Evolutionary conservation across 92 coral and sea anemone genomes (phyloP).

Genomic region (Phenganax marumi): DNA sequence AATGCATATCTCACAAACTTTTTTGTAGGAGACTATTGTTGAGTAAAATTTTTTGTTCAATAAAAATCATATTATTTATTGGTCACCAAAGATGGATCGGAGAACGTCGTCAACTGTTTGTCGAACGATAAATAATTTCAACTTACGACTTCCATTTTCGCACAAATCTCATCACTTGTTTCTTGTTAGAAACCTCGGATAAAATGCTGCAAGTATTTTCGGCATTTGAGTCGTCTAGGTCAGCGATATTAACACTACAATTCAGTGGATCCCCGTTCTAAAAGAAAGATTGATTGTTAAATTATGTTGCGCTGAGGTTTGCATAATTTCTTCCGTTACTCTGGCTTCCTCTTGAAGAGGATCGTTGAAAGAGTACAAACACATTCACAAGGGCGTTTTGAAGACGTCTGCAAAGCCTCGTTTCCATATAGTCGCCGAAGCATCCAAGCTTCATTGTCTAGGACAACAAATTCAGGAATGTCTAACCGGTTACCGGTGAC

Average conservation of each 20-base stretch:
- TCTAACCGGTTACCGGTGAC: no score
- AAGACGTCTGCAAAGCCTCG: no score
- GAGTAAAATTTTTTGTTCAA: not conserved
- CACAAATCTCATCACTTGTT: slow-evolving; percentile 65
- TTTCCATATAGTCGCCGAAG: no score
- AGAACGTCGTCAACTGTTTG: no score
- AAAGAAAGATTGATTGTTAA: not conserved
- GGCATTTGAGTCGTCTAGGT: slow-evolving; percentile 65
- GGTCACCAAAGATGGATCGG: no score
- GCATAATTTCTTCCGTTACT: no score
- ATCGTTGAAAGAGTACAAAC: no score
- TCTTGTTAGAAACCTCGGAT: slow-evolving; percentile 61
- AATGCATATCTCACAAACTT: not conserved
- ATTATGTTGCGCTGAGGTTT: not conserved
- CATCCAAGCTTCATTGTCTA: no score
- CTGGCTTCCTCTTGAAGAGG: no score
- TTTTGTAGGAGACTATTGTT: not conserved
- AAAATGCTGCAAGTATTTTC: slow-evolving; percentile 70
- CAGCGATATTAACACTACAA: slow-evolving; percentile 66
- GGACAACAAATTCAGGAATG: no score
- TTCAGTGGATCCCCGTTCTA: slow-evolving; percentile 69
- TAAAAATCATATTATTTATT: no score
- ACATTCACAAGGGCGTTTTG: no score
- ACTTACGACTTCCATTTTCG: slow-evolving; percentile 72
- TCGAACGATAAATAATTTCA: not conserved